Percentiles rank a stretch among this genome's conserved stretches.
Conservation (phyloP, 2,888 invertebrate genomes). For the Xestia c-nigrum region DNA sequence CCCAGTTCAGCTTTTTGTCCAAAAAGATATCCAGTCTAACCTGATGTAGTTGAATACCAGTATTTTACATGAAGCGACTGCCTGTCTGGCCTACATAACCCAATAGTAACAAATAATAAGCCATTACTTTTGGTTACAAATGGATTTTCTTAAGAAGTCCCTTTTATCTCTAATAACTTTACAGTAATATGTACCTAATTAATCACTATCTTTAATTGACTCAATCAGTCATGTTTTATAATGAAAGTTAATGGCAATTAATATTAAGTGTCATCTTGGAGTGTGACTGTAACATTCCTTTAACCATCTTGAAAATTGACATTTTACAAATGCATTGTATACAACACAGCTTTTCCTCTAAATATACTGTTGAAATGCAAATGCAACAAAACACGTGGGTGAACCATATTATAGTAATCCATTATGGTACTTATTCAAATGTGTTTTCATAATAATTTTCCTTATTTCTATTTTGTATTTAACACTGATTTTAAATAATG, state of each 20-base stretch:
- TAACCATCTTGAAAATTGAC: not conserved
- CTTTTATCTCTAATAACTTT: too few relatives aligned
- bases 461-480: conserved; percentile 15
- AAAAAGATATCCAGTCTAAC: not conserved
- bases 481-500: not conserved
- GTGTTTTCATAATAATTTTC: conserved; percentile 5
- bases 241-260: not conserved
- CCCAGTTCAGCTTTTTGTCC: too few relatives aligned
- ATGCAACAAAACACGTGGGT: conserved; percentile 1
- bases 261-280: not conserved
- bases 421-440: not conserved
- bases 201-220: not conserved
- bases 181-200: not conserved
- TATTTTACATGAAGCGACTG: not conserved
- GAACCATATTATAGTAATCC: not conserved
- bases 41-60: not conserved
- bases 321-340: not conserved
- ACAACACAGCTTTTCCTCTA: not conserved
- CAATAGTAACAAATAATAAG: not conserved
- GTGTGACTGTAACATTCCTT: not conserved
- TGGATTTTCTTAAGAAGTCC: too few relatives aligned
- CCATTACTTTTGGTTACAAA: too few relatives aligned
- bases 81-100: not conserved
- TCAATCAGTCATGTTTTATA: not conserved
- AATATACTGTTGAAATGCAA: conserved; percentile 6